Evolutionary conservation across 2,113 vertebrate genomes (phyloP).

Genomic region (Crotalus tigris): DNA sequence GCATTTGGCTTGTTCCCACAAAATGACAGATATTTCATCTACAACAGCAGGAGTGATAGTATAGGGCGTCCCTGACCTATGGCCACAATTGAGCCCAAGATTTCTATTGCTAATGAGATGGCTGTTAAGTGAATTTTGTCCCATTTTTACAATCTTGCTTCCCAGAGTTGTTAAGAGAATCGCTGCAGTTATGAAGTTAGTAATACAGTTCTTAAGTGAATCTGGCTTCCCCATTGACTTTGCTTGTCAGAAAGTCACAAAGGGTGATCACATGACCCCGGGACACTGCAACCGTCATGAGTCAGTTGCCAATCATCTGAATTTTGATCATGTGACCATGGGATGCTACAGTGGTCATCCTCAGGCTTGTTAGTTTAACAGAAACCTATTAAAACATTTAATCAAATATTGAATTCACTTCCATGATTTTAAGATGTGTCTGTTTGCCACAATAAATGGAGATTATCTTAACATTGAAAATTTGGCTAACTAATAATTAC

Average conservation of each 20-base stretch:
- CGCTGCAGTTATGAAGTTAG: neutral
- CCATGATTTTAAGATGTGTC: neutral
- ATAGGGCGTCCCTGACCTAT: neutral
- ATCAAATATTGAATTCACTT: neutral
- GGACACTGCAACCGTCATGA: neutral
- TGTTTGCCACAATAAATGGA: neutral
- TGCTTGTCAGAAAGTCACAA: neutral
- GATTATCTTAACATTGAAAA: neutral
- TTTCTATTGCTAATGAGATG: neutral
- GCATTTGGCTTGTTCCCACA: neutral
- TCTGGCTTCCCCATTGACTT: neutral
- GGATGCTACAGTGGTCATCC: neutral
- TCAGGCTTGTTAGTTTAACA: neutral
- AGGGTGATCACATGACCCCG: neutral
- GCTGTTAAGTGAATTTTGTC: neutral
- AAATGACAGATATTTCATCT: neutral
- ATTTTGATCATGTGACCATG: neutral
- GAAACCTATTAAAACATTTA: neutral
- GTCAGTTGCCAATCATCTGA: neutral
- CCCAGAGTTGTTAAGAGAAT: neutral
- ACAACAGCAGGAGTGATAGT: neutral
- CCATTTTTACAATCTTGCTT: neutral
- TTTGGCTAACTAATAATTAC: neutral
- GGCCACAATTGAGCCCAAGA: neutral
- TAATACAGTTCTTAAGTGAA: neutral